Base-by-base conservation (phyloP, 2,888 invertebrate genomes). In the Cryptus viduatorius region DNA sequence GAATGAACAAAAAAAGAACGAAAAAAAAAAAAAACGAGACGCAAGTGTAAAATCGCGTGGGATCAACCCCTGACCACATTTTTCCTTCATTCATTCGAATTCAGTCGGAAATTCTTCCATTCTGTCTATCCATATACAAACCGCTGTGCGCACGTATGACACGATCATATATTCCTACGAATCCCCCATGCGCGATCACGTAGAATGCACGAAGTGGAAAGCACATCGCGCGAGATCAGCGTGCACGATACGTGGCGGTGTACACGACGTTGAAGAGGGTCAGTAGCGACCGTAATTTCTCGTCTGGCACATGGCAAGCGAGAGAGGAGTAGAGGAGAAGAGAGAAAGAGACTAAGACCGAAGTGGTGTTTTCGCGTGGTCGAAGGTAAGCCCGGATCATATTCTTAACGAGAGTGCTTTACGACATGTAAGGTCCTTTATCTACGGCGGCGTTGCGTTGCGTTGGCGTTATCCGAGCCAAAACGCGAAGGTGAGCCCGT, bases 401-500 rank as follows among this genome's bases (percentile, higher is more conserved):
- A 93, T 93, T 93, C 93, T 93, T 93, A 93, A 93, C 92, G 91
- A 93, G 93, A 92, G 91, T 92, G 91, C 89, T 93, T 93, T 93
- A 93, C 90, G 92, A 90, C 87, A 88, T 87, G 88, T 53, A 89
- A 90, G 90, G 87, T 87, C 91, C 90, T 93, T 93, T 93, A 93
- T 93, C 93, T 93, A 93, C 88, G 92, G 91, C 89, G 90, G 89
- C 90, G 92, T 90, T 90, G 82, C 81, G 68, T 87, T 86, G 87
- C 87, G 92, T 90, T 92, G 91, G 90, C 91, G 92, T 92, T 92
- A 93, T 92, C 92, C 92, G 91, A 92, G 90, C 89, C 88, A 87
- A 88, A 88, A 87, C 88, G 82, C 82, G 82, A 85, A 85, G 82
- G 82, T 82, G 82, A 85, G 82, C 64, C 72, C 46, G 67, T 73